These are phyloP conservation scores for Promerops cafer DNA, from an alignment of 2,113 vertebrate genomes.

Conservation along the genomic window DNA sequence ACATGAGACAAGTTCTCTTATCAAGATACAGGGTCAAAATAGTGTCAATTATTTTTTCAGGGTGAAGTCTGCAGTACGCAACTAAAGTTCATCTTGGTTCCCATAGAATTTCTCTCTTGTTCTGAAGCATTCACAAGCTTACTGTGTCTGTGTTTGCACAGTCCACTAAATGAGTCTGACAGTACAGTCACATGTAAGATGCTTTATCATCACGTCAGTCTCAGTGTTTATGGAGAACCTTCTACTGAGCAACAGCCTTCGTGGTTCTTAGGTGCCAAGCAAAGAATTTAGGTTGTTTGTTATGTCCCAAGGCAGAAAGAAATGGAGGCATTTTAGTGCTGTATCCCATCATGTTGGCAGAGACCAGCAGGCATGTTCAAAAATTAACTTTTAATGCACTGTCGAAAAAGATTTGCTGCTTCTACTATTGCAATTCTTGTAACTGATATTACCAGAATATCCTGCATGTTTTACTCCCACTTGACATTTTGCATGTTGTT, in stretches of 20 bases:
- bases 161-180: not conserved
- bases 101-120: not conserved
- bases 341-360: not conserved
- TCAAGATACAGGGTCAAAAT: not conserved
- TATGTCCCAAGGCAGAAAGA: not conserved
- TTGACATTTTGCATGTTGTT: not conserved
- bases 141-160: not conserved
- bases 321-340: not conserved
- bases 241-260: not conserved
- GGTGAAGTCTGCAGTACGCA: not conserved
- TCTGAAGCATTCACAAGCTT: not conserved
- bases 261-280: not conserved
- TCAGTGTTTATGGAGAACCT: not conserved
- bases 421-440: not conserved
- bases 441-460: not conserved
- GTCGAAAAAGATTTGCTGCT: not conserved
- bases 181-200: not conserved
- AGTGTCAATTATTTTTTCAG: not conserved
- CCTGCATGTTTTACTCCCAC: not conserved
- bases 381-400: not conserved
- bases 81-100: not conserved
- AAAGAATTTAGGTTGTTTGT: not conserved
- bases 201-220: not conserved
- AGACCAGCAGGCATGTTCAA: not conserved
- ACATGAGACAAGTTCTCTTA: not conserved